phyloP scores from a whole-genome alignment of 2,888 invertebrate genomes.

The Rhamnusium bicolor region DNA sequence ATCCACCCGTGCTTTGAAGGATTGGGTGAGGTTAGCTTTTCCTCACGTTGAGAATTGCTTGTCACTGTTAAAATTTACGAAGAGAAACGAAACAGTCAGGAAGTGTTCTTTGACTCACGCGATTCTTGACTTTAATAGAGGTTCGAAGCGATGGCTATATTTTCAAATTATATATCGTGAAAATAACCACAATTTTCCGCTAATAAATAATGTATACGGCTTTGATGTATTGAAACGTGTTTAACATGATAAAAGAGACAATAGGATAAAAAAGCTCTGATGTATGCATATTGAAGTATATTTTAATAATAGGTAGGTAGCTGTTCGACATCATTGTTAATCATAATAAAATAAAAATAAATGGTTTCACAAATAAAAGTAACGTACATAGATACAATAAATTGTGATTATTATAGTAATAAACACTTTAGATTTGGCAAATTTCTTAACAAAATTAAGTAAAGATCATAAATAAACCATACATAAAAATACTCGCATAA shows the following conservation, averaged over 20 bases:
- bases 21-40: slow-evolving; percentile 34
- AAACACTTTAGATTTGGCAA: too few relatives aligned
- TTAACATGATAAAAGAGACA: neutral
- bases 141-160: slow-evolving; percentile 3
- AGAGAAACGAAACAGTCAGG: slow-evolving; percentile 13
- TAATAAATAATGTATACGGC: neutral
- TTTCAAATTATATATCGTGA: slow-evolving; percentile 1
- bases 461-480: too few relatives aligned
- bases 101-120: slow-evolving; percentile 31
- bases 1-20: slow-evolving; percentile 24
- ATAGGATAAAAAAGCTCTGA: neutral
- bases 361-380: too few relatives aligned
- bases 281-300: neutral
- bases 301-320: too few relatives aligned
- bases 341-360: too few relatives aligned
- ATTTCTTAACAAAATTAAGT: too few relatives aligned
- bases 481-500: too few relatives aligned
- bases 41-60: slow-evolving; percentile 33
- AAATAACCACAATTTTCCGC: neutral
- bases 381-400: too few relatives aligned
- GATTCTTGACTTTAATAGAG: slow-evolving; percentile 26
- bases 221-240: neutral
- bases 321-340: too few relatives aligned
- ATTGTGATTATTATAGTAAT: too few relatives aligned
- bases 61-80: slow-evolving; percentile 26